Base-by-base conservation (phyloP, 1,140 invertebrate genomes). In the Drosophila auraria region DNA sequence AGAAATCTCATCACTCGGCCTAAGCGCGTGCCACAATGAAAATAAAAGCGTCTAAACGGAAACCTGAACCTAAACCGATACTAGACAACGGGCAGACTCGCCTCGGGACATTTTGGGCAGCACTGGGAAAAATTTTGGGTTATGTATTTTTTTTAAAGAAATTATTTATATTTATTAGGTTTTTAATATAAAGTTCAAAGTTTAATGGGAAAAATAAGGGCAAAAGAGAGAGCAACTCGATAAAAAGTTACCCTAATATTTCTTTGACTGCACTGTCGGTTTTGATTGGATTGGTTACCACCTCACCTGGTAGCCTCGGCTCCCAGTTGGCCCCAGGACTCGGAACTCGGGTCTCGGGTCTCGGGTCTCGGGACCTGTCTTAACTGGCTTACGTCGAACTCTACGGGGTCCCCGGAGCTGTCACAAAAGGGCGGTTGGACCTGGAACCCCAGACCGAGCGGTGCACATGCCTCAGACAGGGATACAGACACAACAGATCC, bases 31-130 rank as follows among this genome's bases (percentile, higher is more conserved):
- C 58, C 58, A 75, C 58, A 75, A 75, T 56, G 59, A 74, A 75
- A 56, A 62, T 30, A 23, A 38, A 63, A 63, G 40, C 40, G 4
- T 63, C 38, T 44, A 23, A 65, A 38, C 8, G 33, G n/a, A 15
- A 36, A 33, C 50, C 30, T 23, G 14, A 57, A 65, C 36, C 65
- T 15, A 20, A 59, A 71, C 68, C 27, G 68, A 73, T 72, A 51
- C 70, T 74, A 75, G 70, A 75, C 59, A 75, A 75, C 59, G 33
- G 44, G 71, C 72, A 75, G 72, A 75, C 72, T 64, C 0, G 6
- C 58, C 36, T 38, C 33, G 9, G 11, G 70, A 36, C 54, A 42
- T 11, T 72, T 68, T 54, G 36, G 36, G 38, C 8, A 3, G 27
- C 70, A 75, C 70, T 75, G 70, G 1, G 17, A 75, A 36, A 75